phyloP scores from a whole-genome alignment of 2,888 invertebrate species.

The Pomacea canaliculata region DNA sequence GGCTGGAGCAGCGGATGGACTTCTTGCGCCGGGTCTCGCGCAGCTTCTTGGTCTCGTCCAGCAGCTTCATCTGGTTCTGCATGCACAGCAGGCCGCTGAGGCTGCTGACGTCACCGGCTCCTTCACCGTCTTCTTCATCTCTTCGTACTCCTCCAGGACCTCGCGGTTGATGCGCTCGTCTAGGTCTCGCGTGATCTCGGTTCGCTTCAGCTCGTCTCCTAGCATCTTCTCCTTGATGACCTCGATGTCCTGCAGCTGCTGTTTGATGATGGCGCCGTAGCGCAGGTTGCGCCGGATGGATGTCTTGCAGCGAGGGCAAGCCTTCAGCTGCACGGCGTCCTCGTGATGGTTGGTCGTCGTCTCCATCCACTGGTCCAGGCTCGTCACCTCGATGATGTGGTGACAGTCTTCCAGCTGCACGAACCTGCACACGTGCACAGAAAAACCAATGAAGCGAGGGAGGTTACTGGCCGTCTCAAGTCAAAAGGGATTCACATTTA shows the following conservation, averaged over 20 bases:
- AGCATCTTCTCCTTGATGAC: conserved; percentile 40
- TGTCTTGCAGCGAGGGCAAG: conserved; percentile 76
- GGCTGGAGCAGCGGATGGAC: too few relatives aligned
- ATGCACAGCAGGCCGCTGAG: conserved; percentile 23
- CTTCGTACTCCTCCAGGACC: neutral
- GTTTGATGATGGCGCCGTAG: conserved; percentile 74
- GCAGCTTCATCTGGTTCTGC: conserved; percentile 26
- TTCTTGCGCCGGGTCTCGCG: neutral
- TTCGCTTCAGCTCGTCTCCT: conserved; percentile 9
- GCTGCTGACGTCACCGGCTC: conserved; percentile 12
- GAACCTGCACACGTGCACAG: conserved; percentile 39
- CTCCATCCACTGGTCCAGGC: conserved; percentile 70
- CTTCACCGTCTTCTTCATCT: conserved; percentile 22
- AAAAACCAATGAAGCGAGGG: neutral
- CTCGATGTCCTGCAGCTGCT: conserved; percentile 66
- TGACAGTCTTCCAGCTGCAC: conserved; percentile 62
- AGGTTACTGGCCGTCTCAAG: neutral
- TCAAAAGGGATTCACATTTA: neutral
- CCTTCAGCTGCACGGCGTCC: conserved; percentile 48
- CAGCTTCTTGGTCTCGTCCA: conserved; percentile 24
- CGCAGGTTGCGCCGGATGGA: conserved; percentile 75
- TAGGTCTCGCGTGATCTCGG: neutral
- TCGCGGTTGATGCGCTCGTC: conserved; percentile 11
- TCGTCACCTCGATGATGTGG: conserved; percentile 67
- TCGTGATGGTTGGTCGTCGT: conserved; percentile 62